phyloP scores from a whole-genome alignment of 2,113 vertebrate species.

The Australoheros scitulus region DNA sequence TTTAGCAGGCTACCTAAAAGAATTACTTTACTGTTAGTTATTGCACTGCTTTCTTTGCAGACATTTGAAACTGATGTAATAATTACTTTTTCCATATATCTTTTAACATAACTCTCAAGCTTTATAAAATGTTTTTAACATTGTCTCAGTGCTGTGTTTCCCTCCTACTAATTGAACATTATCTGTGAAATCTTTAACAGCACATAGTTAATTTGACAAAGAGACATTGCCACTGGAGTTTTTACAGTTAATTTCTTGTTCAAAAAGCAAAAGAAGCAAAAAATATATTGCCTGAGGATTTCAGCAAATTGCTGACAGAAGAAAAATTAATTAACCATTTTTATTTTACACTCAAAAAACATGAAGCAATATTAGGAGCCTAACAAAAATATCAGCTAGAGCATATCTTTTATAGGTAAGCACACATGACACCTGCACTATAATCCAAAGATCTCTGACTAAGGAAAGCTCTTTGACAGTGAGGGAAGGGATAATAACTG shows the following conservation, averaged over 20 bases:
- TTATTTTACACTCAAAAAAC: background rate
- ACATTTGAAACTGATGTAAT: background rate
- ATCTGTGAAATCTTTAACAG: background rate
- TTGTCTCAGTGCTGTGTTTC: background rate
- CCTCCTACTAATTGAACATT: background rate
- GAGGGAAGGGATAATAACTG: constrained; percentile 29
- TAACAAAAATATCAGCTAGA: constrained; percentile 1
- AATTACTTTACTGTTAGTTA: background rate
- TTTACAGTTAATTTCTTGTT: background rate
- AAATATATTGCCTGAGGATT: background rate
- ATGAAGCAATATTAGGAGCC: constrained; percentile 1
- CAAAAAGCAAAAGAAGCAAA: background rate
- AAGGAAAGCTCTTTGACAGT: background rate
- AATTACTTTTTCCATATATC: background rate
- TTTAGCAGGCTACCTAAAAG: background rate
- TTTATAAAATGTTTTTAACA: background rate
- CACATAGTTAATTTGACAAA: background rate
- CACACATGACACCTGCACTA: background rate
- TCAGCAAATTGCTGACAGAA: background rate
- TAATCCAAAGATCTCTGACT: constrained; percentile 12
- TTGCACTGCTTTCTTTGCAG: background rate
- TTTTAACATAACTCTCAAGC: background rate
- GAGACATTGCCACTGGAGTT: background rate
- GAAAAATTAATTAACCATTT: background rate
- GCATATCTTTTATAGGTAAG: background rate